These are phyloP conservation scores for Littorina saxatilis DNA, from an alignment of 1,140 invertebrate species.

Conservation along the genomic window DNA sequence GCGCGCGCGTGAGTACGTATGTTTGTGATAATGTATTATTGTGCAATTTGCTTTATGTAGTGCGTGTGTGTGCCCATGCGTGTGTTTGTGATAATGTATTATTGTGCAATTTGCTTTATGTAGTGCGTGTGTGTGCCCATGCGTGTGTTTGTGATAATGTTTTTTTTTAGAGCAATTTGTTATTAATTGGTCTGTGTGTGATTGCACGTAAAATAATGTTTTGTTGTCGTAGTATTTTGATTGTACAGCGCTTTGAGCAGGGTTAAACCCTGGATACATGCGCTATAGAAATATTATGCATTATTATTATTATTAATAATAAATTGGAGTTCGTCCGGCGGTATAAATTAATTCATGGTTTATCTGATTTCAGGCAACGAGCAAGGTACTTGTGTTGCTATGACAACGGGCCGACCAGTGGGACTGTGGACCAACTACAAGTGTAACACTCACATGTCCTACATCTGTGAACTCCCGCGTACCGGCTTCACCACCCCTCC, in stretches of 20 bases:
- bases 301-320: too few relatives aligned
- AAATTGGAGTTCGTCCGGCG: too few relatives aligned
- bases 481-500: constrained; percentile 41
- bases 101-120: background rate
- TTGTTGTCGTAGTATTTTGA: too few relatives aligned
- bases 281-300: too few relatives aligned
- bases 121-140: too few relatives aligned
- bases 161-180: too few relatives aligned
- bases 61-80: too few relatives aligned
- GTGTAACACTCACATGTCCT: background rate
- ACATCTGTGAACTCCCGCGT: constrained; percentile 2
- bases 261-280: too few relatives aligned
- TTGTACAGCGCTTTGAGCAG: too few relatives aligned
- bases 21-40: background rate
- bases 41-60: background rate
- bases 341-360: too few relatives aligned
- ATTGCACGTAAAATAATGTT: too few relatives aligned
- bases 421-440: background rate
- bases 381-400: background rate
- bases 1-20: background rate
- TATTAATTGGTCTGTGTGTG: too few relatives aligned
- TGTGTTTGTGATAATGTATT: constrained; percentile 6
- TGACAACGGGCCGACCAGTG: background rate
- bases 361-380: constrained; percentile 17
- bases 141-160: background rate